Percentiles rank a stretch among this genome's conserved stretches.
phyloP scores from a whole-genome alignment of 2,113 vertebrate species.

The Dolichotis patagonum region DNA sequence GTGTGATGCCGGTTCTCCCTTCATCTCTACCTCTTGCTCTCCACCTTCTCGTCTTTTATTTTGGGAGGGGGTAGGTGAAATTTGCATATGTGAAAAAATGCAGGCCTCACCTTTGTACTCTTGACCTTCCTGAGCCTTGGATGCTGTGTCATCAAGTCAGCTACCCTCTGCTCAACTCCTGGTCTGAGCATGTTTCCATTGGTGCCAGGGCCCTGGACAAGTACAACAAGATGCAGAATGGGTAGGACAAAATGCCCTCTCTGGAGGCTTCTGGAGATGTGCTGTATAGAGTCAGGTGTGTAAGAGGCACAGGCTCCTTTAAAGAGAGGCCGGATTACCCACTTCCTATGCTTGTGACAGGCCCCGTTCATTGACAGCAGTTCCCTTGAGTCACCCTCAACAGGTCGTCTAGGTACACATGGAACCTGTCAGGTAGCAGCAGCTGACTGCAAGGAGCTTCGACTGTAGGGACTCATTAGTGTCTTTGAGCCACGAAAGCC shows the following conservation, averaged over 20 bases:
- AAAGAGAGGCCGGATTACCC: not conserved
- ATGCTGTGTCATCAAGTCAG: not conserved
- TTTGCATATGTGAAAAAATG: not conserved
- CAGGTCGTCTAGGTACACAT: accelerated
- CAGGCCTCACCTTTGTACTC: not conserved
- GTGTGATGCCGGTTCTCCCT: accelerated
- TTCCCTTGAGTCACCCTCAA: not conserved
- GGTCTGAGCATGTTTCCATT: accelerated
- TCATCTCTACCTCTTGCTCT: accelerated
- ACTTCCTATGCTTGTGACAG: not conserved
- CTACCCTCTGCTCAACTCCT: accelerated
- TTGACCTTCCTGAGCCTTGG: no score
- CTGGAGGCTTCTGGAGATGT: not conserved
- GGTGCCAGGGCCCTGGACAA: not conserved
- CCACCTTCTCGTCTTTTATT: accelerated
- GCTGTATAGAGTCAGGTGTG: accelerated
- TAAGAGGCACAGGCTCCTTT: not conserved
- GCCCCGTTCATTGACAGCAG: not conserved
- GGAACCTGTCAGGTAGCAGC: not conserved
- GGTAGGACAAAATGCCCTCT: not conserved
- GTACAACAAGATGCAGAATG: not conserved
- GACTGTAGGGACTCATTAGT: accelerated
- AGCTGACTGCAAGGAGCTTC: not conserved
- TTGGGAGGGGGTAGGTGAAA: not conserved
- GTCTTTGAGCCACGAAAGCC: not conserved